A percentile compares a stretch with the other conserved stretches of the same genome.
These are phyloP conservation scores for Penaeus indicus DNA, from an alignment of 1,140 invertebrate species.

Conservation along the genomic window DNA sequence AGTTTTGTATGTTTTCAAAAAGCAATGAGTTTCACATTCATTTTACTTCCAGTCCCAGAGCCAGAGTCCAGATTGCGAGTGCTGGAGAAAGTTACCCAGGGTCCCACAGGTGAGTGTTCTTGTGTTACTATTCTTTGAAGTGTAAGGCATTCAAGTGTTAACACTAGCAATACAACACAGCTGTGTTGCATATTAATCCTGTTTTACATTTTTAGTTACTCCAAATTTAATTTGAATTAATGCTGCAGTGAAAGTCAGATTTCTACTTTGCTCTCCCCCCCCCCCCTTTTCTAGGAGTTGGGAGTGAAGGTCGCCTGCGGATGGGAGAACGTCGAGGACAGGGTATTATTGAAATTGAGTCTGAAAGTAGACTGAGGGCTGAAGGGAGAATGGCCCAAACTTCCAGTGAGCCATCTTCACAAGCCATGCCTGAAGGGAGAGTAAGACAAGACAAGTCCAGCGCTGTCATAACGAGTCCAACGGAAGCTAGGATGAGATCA, in stretches of 20 bases:
- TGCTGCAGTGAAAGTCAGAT: not conserved
- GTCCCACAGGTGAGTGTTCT: slow-evolving; percentile 40
- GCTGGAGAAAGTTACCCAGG: slow-evolving; percentile 45
- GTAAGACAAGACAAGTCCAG: slow-evolving; percentile 34
- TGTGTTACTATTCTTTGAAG: no score
- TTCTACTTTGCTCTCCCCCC: not conserved
- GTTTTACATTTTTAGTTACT: no score
- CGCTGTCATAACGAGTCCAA: slow-evolving; percentile 35
- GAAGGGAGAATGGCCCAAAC: not conserved
- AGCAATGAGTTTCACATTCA: not conserved
- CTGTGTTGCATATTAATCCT: no score
- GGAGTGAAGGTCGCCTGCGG: slow-evolving; percentile 52
- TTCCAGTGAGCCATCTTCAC: not conserved
- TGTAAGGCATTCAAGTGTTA: no score
- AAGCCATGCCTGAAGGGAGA: slow-evolving; percentile 10
- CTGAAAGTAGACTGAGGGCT: slow-evolving; percentile 37
- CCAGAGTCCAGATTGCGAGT: slow-evolving; percentile 40
- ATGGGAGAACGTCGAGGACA: slow-evolving; percentile 48
- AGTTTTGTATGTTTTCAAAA: no score
- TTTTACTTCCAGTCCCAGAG: slow-evolving; percentile 49
- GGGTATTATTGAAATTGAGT: slow-evolving; percentile 36
- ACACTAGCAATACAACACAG: no score
- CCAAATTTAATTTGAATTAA: no score
- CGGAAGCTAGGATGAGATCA: slow-evolving; percentile 35
- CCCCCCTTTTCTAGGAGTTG: slow-evolving; percentile 35